Evolutionary conservation across 1,140 invertebrate genomes (phyloP).

Genomic region (Drosophila ananassae): DNA sequence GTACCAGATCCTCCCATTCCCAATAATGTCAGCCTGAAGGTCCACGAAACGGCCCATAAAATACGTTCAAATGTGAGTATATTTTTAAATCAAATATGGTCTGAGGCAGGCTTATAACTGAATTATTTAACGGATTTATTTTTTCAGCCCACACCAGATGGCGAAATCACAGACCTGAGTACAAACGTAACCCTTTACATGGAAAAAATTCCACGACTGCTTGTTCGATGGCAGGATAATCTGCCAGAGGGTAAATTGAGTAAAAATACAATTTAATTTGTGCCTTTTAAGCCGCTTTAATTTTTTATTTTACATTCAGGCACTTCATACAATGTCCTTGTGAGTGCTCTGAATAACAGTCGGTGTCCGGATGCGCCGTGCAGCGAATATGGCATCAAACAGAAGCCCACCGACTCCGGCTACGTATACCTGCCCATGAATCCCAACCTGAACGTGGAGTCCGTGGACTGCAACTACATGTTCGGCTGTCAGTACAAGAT

Average conservation of each 20-base stretch:
- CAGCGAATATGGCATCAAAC: conserved; percentile 69
- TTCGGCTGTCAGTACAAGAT: conserved; percentile 74
- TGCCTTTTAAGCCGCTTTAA: background rate
- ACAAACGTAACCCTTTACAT: conserved; percentile 64
- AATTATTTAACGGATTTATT: background rate
- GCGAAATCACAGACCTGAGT: conserved; percentile 52
- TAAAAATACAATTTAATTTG: background rate
- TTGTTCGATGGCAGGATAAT: conserved; percentile 73
- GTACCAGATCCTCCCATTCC: background rate
- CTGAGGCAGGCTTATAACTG: too few relatives aligned
- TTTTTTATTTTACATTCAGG: conserved; percentile 19
- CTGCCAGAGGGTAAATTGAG: conserved; percentile 59
- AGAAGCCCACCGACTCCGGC: conserved; percentile 33
- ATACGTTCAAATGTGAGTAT: conserved; percentile 28
- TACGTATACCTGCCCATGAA: conserved; percentile 59
- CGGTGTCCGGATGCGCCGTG: conserved; percentile 70
- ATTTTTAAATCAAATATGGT: too few relatives aligned
- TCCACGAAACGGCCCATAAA: background rate
- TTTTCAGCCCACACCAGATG: conserved; percentile 7
- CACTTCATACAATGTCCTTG: conserved; percentile 72
- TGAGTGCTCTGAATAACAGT: conserved; percentile 68
- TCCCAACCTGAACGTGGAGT: conserved; percentile 66
- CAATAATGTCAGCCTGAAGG: background rate
- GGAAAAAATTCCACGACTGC: conserved; percentile 63
- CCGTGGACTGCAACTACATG: conserved; percentile 73